phyloP scores from a whole-genome alignment of 2,888 invertebrate species.

The Syritta pipiens region DNA sequence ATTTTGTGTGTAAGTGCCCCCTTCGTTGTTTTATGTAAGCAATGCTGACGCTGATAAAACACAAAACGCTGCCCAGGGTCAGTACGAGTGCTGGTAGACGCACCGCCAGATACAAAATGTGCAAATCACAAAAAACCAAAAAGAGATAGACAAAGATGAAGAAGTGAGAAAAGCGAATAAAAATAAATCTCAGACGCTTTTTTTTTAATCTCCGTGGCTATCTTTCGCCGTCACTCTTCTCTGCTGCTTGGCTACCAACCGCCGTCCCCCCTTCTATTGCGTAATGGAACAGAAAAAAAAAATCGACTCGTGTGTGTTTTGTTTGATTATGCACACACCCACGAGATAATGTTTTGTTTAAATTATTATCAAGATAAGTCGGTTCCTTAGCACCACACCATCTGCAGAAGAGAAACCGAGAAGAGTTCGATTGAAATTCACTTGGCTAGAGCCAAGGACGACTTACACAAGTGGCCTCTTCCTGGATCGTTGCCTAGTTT shows the following conservation, averaged over 20 bases:
- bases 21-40: too few relatives aligned
- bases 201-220: not conserved
- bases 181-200: conserved; percentile 1
- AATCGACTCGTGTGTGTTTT: not conserved
- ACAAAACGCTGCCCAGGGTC: not conserved
- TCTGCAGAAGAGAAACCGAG: too few relatives aligned
- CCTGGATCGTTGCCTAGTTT: too few relatives aligned
- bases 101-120: not conserved
- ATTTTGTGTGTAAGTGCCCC: conserved; percentile 7
- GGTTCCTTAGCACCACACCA: too few relatives aligned
- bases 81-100: not conserved
- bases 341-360: not conserved
- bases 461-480: too few relatives aligned
- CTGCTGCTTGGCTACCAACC: not conserved
- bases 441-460: too few relatives aligned
- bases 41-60: too few relatives aligned
- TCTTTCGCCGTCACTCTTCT: not conserved
- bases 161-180: not conserved
- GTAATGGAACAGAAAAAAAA: too few relatives aligned
- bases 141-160: not conserved
- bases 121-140: not conserved
- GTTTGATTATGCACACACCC: not conserved
- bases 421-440: too few relatives aligned
- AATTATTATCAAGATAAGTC: not conserved
- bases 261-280: not conserved